These are phyloP conservation scores for Sesamia nonagrioides DNA, from an alignment of 1,140 invertebrate species.

Conservation along the genomic window DNA sequence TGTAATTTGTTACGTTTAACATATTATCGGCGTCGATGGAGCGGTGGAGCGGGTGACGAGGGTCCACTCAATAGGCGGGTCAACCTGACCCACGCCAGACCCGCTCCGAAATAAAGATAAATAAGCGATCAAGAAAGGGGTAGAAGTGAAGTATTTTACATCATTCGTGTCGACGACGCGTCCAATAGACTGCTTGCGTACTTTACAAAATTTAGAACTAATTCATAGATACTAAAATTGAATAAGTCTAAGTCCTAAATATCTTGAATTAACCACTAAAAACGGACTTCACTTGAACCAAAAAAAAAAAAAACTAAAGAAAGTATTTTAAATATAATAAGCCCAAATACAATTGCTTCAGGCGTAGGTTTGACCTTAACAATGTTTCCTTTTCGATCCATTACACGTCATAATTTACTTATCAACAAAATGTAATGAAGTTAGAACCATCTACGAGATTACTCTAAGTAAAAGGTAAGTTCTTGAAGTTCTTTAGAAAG, in stretches of 20 bases:
- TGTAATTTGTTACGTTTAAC: conserved; percentile 38
- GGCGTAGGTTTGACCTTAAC: conserved; percentile 1
- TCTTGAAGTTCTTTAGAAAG: too few species aligned
- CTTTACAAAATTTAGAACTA: neutral
- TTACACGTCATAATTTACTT: conserved; percentile 1
- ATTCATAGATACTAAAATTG: neutral
- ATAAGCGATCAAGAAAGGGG: conserved; percentile 19
- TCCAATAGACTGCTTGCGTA: neutral
- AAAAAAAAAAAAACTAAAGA: neutral
- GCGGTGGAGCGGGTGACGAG: conserved; percentile 8
- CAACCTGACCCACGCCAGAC: neutral
- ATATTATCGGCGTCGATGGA: conserved; percentile 23
- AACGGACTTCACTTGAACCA: neutral
- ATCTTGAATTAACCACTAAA: neutral
- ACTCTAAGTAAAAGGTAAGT: too few species aligned
- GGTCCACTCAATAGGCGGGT: neutral
- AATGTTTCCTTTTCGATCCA: conserved; percentile 20
- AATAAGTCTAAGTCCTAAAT: neutral
- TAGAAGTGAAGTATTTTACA: conserved; percentile 1
- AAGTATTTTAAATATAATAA: neutral
- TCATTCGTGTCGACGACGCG: conserved; percentile 5
- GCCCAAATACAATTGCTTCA: neutral
- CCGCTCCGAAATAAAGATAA: conserved; percentile 12
- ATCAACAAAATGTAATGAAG: too few species aligned
- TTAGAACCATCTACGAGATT: too few species aligned